Evolutionary conservation across 2,113 vertebrate genomes (phyloP).

Genomic region (Brienomyrus brachyistius): DNA sequence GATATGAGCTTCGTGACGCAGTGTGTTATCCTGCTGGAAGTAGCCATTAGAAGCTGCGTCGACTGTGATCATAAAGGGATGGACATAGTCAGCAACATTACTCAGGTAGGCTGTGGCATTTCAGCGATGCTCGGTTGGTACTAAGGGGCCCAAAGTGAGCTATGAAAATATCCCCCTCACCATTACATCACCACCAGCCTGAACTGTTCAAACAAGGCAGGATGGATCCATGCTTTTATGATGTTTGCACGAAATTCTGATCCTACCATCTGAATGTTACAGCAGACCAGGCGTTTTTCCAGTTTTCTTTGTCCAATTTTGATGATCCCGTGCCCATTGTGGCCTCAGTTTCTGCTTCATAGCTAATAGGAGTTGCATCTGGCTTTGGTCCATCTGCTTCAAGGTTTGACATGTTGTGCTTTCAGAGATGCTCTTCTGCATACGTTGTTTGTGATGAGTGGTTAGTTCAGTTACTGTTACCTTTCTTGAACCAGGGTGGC

Average conservation of each 20-base stretch:
- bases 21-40: not conserved
- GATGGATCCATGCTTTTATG: not conserved
- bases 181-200: no score
- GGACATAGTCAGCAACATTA: no score
- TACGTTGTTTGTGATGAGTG: not conserved
- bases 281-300: not conserved
- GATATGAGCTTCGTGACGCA: not conserved
- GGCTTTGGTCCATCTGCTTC: no score
- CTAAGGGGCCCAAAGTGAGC: no score
- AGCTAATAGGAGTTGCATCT: not conserved
- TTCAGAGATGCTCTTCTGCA: not conserved
- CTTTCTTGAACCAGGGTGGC: not conserved
- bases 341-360: not conserved
- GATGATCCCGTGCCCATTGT: not conserved
- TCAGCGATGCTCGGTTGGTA: no score
- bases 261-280: not conserved
- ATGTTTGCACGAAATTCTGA: not conserved
- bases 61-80: no score
- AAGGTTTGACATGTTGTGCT: no score
- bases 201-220: not conserved
- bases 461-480: not conserved
- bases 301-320: not conserved
- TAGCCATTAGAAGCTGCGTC: not conserved
- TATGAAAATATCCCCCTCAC: no score
- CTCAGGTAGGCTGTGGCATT: no score